Percentiles rank a stretch among this genome's conserved stretches.
Conservation (phyloP, 2,888 invertebrate species). For the Hyalella azteca region DNA sequence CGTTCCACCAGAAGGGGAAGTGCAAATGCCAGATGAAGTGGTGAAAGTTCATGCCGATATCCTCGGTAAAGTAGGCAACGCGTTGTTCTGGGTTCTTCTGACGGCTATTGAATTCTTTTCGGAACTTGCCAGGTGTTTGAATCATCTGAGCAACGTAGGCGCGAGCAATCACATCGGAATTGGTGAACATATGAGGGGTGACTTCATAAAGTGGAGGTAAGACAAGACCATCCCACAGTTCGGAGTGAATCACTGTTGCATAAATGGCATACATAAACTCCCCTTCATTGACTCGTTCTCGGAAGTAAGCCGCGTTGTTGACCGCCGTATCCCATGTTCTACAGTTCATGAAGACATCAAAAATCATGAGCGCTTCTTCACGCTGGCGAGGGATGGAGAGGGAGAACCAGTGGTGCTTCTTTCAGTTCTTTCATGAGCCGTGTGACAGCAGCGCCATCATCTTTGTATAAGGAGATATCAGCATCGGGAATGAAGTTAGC, state of each 20-base stretch:
- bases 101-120: conserved; percentile 61
- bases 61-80: conserved; percentile 75
- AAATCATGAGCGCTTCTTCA: conserved; percentile 71
- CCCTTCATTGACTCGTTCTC: conserved; percentile 71
- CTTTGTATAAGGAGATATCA: conserved; percentile 68
- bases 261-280: conserved; percentile 66
- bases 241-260: conserved; percentile 68
- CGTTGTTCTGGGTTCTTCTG: conserved; percentile 68
- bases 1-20: conserved; percentile 72
- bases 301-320: conserved; percentile 74
- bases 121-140: conserved; percentile 59
- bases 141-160: conserved; percentile 60
- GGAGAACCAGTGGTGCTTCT: conserved; percentile 70
- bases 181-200: conserved; percentile 71
- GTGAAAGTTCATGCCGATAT: conserved; percentile 72
- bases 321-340: conserved; percentile 73
- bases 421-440: conserved; percentile 68
- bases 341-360: conserved; percentile 73
- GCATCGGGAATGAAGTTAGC: conserved; percentile 62
- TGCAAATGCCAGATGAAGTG: conserved; percentile 71
- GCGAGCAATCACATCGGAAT: conserved; percentile 69
- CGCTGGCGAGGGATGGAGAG: conserved; percentile 70
- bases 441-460: conserved; percentile 69
- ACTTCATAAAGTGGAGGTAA: conserved; percentile 75
- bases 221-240: conserved; percentile 65